These are phyloP conservation scores for Heliconius eleuchia DNA, from an alignment of 1,140 invertebrate genomes.

Conservation along the genomic window DNA sequence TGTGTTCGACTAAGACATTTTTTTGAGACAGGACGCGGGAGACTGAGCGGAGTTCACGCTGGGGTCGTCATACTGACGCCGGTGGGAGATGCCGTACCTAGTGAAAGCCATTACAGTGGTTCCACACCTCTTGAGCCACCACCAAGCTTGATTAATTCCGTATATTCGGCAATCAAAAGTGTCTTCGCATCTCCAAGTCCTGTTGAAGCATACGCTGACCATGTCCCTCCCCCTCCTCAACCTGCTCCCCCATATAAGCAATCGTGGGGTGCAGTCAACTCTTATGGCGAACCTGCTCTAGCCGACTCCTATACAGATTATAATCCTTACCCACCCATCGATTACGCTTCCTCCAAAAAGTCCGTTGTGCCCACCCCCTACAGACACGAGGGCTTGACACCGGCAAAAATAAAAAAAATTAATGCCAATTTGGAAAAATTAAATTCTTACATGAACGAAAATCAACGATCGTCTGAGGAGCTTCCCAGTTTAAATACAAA, in stretches of 20 bases:
- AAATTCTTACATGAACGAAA: conserved; percentile 54
- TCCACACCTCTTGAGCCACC: conserved; percentile 69
- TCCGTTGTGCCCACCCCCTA: conserved; percentile 43
- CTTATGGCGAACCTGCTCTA: conserved; percentile 68
- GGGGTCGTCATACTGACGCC: conserved; percentile 70
- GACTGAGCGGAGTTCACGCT: conserved; percentile 74
- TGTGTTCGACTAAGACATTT: conserved; percentile 52
- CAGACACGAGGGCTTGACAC: conserved; percentile 54
- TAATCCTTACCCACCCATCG: conserved; percentile 55
- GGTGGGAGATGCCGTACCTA: conserved; percentile 53
- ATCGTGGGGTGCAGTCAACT: conserved; percentile 64
- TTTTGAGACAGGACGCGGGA: conserved; percentile 76
- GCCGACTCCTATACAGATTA: conserved; percentile 61
- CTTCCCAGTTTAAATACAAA: conserved; percentile 54
- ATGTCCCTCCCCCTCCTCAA: conserved; percentile 61
- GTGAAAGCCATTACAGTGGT: conserved; percentile 48
- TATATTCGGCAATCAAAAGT: conserved; percentile 68
- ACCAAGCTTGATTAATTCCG: conserved; percentile 64
- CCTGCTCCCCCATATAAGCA: conserved; percentile 61
- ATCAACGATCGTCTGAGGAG: conserved; percentile 66
- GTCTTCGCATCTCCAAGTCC: conserved; percentile 52
- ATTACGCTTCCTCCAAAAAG: conserved; percentile 57
- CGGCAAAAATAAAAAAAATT: conserved; percentile 71
- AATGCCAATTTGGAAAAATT: conserved; percentile 65
- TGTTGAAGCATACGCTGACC: conserved; percentile 38